Base-by-base conservation (phyloP, 2,888 invertebrate species). In the Amiota communis region DNA sequence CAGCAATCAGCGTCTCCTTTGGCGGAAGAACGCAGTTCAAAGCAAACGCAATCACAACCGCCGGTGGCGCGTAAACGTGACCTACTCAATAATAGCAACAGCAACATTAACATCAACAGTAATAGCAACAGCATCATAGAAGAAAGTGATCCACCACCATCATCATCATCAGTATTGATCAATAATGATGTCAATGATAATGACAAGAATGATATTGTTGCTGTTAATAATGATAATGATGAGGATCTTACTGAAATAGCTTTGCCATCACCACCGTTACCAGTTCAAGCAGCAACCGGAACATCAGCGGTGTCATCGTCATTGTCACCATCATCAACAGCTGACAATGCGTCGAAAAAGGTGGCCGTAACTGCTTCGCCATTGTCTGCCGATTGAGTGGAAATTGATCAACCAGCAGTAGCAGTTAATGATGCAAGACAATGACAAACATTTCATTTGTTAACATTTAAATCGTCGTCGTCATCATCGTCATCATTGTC, bases 331-430 rank as follows among this genome's bases (percentile, higher is more conserved):
- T 36, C 36, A 36, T 6, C 36, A 36, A 36, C 36, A 36, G 6
- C 6, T 6, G 36, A 36, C 36, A 36, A 36, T 36, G 36, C 36
- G 4, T 67, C 71, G 74, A 86, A 87, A 73, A 82, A 85, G 73
- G 72, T 51, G 8, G 76, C 73, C 15, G 78, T 75, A 1, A 67
- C 85, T 15, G 59, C 23, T 9, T 59, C 59, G 74, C 83, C 82
- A 11, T 67, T 85, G 49, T 78, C 74, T 53, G 80, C 85, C 63
- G 86, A 87, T 80, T 86, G 86, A 86, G 78, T 78, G 72, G 11
- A 53, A 11, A 53, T 53, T 9, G 8, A 53, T 53, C 6, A 53
- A 13, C 3, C 51, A 51, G 12, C 70, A 53, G 59, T 70, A 53
- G 56, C 63, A 77, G 47, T 64, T 71, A 8, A 20, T 57, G 53